Evolutionary conservation across 2,888 invertebrate genomes (phyloP).

Genomic region (Hipparchia semele): DNA sequence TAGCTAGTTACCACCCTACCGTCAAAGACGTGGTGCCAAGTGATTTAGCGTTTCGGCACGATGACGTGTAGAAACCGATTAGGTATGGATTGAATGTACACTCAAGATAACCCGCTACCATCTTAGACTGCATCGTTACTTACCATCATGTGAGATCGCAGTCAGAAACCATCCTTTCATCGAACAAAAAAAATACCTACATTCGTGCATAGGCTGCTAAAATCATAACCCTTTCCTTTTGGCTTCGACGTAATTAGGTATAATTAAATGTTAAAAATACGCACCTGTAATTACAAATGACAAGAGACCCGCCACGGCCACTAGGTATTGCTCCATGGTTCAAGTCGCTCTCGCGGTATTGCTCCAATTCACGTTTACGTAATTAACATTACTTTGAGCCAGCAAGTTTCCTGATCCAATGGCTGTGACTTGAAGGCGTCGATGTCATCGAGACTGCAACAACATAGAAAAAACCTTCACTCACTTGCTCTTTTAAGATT

Average conservation of each 20-base stretch:
- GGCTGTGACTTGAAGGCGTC: conserved; percentile 7
- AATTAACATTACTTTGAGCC: conserved; percentile 38
- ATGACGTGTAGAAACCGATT: no score
- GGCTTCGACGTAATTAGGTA: background rate
- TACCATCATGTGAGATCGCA: no score
- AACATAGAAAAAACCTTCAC: background rate
- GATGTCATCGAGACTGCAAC: conserved; percentile 26
- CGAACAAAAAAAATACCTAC: no score
- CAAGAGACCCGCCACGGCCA: conserved; percentile 56
- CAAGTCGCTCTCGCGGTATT: conserved; percentile 41
- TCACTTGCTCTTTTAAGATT: background rate
- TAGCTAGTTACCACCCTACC: no score
- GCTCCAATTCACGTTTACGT: conserved; percentile 44
- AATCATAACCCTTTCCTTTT: background rate
- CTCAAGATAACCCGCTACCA: no score
- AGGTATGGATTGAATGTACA: no score
- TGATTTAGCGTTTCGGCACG: no score
- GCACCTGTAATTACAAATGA: conserved; percentile 65
- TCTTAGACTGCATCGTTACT: no score
- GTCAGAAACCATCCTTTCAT: no score
- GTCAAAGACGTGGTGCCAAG: no score
- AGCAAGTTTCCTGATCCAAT: conserved; percentile 26
- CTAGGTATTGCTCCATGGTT: conserved; percentile 58
- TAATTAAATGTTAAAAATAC: conserved; percentile 39
- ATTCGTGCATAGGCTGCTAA: no score